These are phyloP conservation scores for Sylvietta virens DNA, from an alignment of 2,113 vertebrate species.

Conservation along the genomic window DNA sequence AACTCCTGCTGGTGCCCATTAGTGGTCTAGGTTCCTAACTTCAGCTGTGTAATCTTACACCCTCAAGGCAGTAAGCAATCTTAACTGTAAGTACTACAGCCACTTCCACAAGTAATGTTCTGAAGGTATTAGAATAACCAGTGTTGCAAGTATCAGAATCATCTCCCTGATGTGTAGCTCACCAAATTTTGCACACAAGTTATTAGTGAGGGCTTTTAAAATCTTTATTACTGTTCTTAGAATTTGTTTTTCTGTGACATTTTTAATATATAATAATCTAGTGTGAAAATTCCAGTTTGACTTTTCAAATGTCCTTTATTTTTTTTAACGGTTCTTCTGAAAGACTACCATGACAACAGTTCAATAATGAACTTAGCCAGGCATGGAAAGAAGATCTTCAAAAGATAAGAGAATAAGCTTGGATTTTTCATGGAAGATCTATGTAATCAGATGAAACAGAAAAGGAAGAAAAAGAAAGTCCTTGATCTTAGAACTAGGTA, in stretches of 20 bases:
- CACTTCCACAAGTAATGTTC: neutral
- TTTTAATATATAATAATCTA: neutral
- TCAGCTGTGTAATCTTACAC: neutral
- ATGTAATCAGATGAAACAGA: neutral
- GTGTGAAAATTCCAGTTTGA: neutral
- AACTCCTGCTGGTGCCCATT: neutral
- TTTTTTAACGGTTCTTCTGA: neutral
- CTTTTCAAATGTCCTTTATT: neutral
- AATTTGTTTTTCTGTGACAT: neutral
- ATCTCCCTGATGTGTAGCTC: neutral
- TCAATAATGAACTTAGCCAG: neutral
- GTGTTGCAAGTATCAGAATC: neutral
- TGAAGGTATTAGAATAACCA: neutral
- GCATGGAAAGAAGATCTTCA: neutral
- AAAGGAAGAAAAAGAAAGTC: neutral
- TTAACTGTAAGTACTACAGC: neutral
- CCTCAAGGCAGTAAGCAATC: neutral
- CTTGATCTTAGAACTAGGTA: neutral
- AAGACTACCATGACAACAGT: neutral
- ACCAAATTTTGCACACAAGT: neutral
- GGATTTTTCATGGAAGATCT: neutral
- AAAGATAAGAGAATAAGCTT: neutral
- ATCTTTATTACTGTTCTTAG: neutral
- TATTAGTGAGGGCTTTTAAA: neutral
- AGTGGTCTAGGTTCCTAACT: neutral